These are phyloP conservation scores for Crenuchus spilurus DNA, from an alignment of 2,797 vertebrate species.

Conservation along the genomic window DNA sequence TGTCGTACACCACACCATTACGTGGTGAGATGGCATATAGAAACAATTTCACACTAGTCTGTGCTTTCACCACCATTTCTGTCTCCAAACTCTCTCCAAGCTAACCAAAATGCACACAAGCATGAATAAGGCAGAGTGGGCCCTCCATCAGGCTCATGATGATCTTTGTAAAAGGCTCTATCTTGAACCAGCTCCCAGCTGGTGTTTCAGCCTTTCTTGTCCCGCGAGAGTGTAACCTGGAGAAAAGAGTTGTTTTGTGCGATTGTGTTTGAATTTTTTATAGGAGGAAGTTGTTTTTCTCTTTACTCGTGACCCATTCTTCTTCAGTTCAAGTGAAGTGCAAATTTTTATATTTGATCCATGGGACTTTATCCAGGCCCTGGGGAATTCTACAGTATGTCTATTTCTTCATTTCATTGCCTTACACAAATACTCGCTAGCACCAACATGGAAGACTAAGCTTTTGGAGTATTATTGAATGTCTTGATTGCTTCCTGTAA, in stretches of 20 bases:
- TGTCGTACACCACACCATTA: constrained; percentile 11
- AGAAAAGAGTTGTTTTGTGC: constrained; percentile 49
- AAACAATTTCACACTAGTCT: constrained; percentile 36
- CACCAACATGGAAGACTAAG: constrained; percentile 45
- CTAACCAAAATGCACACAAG: constrained; percentile 46
- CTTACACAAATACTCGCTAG: constrained; percentile 39
- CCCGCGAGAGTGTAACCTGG: constrained; percentile 51
- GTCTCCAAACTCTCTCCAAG: constrained; percentile 10
- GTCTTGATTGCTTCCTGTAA: neutral
- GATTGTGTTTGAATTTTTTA: constrained; percentile 67
- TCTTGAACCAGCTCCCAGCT: constrained; percentile 8
- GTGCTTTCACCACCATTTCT: constrained; percentile 10
- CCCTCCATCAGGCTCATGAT: constrained; percentile 31
- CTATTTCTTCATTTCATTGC: constrained; percentile 50
- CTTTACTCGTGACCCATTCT: constrained; percentile 49
- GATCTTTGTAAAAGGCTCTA: constrained; percentile 26
- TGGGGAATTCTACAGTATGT: constrained; percentile 43
- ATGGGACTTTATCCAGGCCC: constrained; percentile 39
- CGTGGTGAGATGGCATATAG: constrained; percentile 33
- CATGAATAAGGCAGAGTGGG: constrained; percentile 58
- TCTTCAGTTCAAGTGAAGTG: constrained; percentile 67
- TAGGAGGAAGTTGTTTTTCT: constrained; percentile 48
- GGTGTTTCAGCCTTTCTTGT: constrained; percentile 49
- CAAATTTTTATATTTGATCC: constrained; percentile 64
- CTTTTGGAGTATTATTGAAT: constrained; percentile 7